Conservation (phyloP, 2,113 vertebrate species). For the Oryzias curvinotus region DNA sequence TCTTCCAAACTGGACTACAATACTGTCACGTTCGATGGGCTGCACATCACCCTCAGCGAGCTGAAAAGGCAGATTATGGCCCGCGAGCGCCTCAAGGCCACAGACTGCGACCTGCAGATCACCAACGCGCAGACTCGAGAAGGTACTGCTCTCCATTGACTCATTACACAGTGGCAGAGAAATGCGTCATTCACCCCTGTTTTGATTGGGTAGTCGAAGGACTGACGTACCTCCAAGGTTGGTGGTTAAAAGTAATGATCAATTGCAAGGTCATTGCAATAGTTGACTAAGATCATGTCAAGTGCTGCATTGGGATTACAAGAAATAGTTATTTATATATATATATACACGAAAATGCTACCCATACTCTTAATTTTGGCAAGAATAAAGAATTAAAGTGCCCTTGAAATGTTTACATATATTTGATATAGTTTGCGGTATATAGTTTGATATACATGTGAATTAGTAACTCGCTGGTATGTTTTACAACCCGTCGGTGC, state of each 20-base stretch:
- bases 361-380: too few species aligned
- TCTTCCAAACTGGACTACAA: constrained; percentile 98
- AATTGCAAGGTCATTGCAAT: not conserved
- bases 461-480: too few species aligned
- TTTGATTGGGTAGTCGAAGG: not conserved
- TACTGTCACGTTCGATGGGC: constrained; percentile 96
- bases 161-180: not conserved
- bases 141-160: constrained; percentile 75
- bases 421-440: too few species aligned
- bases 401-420: too few species aligned
- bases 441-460: too few species aligned
- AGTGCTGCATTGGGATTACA: not conserved
- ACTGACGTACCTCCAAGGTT: not conserved
- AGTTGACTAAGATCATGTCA: not conserved
- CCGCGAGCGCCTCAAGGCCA: constrained; percentile 95
- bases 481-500: too few species aligned
- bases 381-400: too few species aligned
- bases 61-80: constrained; percentile 97
- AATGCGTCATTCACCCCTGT: not conserved
- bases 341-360: too few species aligned
- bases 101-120: constrained; percentile 97
- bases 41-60: constrained; percentile 94
- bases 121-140: constrained; percentile 98
- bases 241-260: not conserved
- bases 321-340: too few species aligned